Evolutionary conservation across 2,797 vertebrate species (phyloP).

Genomic region (Zenarchopterus dispar): DNA sequence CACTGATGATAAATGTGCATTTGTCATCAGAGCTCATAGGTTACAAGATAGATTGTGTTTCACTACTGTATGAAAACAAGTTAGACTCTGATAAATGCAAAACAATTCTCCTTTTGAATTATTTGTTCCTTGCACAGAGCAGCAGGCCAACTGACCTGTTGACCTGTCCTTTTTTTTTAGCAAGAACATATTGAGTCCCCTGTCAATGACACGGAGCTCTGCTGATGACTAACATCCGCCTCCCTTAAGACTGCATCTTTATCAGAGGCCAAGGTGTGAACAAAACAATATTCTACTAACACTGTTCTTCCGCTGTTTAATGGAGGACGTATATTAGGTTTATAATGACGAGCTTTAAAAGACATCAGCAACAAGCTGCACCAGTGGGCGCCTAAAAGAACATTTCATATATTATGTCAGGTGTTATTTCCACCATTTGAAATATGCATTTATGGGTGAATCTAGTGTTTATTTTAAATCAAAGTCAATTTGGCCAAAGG

Average conservation of each 20-base stretch:
- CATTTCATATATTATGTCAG: conserved; percentile 44
- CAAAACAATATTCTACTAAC: conserved; percentile 75
- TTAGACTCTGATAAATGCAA: conserved; percentile 24
- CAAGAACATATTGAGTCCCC: conserved; percentile 34
- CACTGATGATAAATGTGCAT: too few relatives aligned
- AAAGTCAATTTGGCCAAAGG: conserved; percentile 63
- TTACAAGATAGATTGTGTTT: neutral
- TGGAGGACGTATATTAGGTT: conserved; percentile 55
- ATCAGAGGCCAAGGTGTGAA: conserved; percentile 59
- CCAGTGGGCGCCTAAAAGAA: conserved; percentile 18
- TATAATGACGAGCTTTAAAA: conserved; percentile 61
- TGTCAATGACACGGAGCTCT: conserved; percentile 22
- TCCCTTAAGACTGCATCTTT: conserved; percentile 48
- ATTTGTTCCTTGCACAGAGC: neutral
- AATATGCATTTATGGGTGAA: conserved; percentile 63
- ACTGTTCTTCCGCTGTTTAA: conserved; percentile 69
- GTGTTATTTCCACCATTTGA: conserved; percentile 57
- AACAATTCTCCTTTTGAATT: conserved; percentile 18
- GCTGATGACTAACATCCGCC: conserved; percentile 64
- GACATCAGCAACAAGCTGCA: conserved; percentile 32
- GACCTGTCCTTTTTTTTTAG: conserved; percentile 51
- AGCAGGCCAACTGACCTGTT: conserved; percentile 36
- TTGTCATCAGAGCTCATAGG: neutral
- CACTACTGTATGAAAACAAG: conserved; percentile 2
- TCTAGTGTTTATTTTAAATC: conserved; percentile 60